Percentiles rank a stretch among this genome's conserved stretches.
These are phyloP conservation scores for Folsomia candida DNA, from an alignment of 2,888 invertebrate genomes.

Conservation along the genomic window DNA sequence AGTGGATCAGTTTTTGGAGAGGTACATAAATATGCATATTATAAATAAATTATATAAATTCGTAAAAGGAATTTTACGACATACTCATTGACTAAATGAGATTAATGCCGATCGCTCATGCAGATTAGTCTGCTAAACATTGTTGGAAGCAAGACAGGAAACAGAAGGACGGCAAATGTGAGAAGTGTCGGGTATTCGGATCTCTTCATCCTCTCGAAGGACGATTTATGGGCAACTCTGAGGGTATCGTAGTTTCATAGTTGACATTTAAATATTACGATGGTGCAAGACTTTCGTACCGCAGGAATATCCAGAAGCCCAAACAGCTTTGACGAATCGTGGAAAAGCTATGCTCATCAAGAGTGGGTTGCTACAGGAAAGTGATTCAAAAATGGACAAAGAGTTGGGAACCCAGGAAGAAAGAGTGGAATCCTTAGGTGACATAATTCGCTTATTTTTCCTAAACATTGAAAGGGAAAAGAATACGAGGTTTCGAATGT, in stretches of 20 bases:
- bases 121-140: conserved; percentile 83
- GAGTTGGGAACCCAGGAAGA: neutral
- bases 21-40: too few relatives aligned
- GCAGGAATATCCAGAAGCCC: neutral
- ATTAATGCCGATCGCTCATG: too few relatives aligned
- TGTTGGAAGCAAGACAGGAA: conserved; percentile 89
- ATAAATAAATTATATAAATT: too few relatives aligned
- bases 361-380: neutral
- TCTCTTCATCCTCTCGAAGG: conserved; percentile 88
- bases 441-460: neutral
- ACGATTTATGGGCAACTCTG: conserved; percentile 86
- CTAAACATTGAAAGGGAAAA: neutral
- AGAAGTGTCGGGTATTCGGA: conserved; percentile 89
- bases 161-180: conserved; percentile 90
- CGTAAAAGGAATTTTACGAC: too few relatives aligned
- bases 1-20: conserved; percentile 96
- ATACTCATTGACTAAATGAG: too few relatives aligned
- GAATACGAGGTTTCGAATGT: too few relatives aligned
- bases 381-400: neutral
- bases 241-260: conserved; percentile 54
- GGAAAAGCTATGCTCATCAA: neutral
- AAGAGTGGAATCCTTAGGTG: neutral
- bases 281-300: too few relatives aligned
- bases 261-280: too few relatives aligned
- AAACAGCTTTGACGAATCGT: neutral